phyloP scores from a whole-genome alignment of 2,888 invertebrate genomes.

The Epinotia bilunana region DNA sequence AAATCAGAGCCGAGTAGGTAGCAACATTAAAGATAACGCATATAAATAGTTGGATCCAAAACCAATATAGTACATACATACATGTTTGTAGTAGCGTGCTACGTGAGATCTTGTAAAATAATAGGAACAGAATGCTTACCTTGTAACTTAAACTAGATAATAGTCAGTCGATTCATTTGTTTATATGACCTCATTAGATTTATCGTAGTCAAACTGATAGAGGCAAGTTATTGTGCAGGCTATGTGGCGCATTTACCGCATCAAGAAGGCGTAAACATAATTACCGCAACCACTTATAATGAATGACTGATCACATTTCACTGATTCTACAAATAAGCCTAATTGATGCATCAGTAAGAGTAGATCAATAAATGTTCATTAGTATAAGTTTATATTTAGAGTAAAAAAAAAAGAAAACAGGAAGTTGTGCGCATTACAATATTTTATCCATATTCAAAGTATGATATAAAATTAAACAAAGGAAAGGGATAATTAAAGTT shows the following conservation, averaged over 20 bases:
- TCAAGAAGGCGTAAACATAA: neutral
- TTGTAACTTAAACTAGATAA: conserved; percentile 31
- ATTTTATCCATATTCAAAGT: neutral
- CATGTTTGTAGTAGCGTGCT: conserved; percentile 17
- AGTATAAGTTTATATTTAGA: too few relatives aligned
- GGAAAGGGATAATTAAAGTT: conserved; percentile 14
- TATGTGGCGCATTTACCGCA: neutral
- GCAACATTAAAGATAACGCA: conserved; percentile 20
- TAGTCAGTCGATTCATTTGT: conserved; percentile 23
- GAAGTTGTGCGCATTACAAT: neutral
- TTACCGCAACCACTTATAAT: neutral
- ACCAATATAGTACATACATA: conserved; percentile 2
- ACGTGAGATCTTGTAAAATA: conserved; percentile 64
- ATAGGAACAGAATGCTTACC: conserved; percentile 40
- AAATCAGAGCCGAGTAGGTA: conserved; percentile 1
- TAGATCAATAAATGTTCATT: too few relatives aligned
- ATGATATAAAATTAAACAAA: neutral
- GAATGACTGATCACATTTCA: neutral
- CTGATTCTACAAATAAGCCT: too few relatives aligned
- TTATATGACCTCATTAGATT: conserved; percentile 24
- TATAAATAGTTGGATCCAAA: conserved; percentile 22
- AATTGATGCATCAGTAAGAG: neutral
- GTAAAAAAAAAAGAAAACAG: neutral
- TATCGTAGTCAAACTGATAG: conserved; percentile 7
- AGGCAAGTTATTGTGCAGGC: neutral